Evolutionary conservation across 2,888 invertebrate species (phyloP).

Genomic region (Nasonovia ribisnigri): DNA sequence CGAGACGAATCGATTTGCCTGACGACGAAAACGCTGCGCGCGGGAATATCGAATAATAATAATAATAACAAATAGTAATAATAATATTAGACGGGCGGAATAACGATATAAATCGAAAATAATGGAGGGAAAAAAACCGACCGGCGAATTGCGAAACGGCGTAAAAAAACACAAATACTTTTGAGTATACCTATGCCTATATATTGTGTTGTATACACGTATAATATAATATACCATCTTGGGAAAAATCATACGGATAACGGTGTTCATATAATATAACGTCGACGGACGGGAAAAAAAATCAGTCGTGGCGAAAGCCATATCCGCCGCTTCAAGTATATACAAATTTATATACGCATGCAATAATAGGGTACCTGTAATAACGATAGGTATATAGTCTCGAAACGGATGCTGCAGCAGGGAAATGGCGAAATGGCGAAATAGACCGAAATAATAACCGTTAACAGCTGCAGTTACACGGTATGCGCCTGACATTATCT

Average conservation of each 20-base stretch:
- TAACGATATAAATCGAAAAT: background rate
- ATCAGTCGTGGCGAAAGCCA: background rate
- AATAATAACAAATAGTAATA: conserved; percentile 9
- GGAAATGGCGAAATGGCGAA: background rate
- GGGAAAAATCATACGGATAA: background rate
- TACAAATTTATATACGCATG: background rate
- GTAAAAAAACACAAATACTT: background rate
- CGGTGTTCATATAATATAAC: background rate
- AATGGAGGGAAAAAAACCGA: background rate
- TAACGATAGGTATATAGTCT: background rate
- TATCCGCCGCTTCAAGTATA: background rate
- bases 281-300: background rate
- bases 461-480: background rate
- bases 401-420: conserved; percentile 10
- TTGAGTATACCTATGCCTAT: background rate
- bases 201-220: background rate
- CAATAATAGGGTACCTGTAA: background rate
- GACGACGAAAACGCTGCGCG: background rate
- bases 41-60: background rate
- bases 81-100: background rate
- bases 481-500: background rate
- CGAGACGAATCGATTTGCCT: conserved; percentile 48
- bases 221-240: background rate
- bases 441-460: conserved; percentile 36
- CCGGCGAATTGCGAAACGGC: background rate